A percentile compares a stretch with the other conserved stretches of the same genome.
phyloP scores from a whole-genome alignment of 2,113 vertebrate genomes.

The Coptodon bakossiorum region DNA sequence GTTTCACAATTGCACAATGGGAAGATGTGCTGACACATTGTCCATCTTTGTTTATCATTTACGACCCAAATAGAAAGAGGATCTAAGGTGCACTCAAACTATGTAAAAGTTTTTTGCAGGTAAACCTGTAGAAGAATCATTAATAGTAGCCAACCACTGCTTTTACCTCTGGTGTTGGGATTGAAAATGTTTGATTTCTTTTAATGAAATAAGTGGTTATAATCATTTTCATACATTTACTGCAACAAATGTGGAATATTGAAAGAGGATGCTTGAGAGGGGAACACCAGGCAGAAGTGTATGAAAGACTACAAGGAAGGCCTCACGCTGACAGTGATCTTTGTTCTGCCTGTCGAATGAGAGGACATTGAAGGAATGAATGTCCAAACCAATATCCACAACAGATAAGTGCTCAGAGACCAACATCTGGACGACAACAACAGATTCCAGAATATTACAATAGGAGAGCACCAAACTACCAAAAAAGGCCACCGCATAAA shows the following conservation, averaged over 20 bases:
- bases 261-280: background rate
- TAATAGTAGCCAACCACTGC: background rate
- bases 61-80: background rate
- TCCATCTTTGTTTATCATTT: background rate
- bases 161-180: background rate
- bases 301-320: background rate
- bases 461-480: background rate
- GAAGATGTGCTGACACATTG: background rate
- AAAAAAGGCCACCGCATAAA: background rate
- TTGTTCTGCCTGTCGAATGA: background rate
- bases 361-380: background rate
- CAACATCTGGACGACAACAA: accelerated
- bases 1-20: background rate
- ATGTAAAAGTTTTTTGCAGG: background rate
- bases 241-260: background rate
- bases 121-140: background rate
- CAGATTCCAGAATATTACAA: background rate
- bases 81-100: background rate
- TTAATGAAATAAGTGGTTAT: background rate
- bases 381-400: background rate
- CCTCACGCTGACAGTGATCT: background rate
- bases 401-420: background rate
- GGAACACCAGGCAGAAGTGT: background rate
- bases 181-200: background rate
- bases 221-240: background rate